These are phyloP conservation scores for Mesocentrotus franciscanus DNA, from an alignment of 53 echinoderm and acorn worm species.

Conservation along the genomic window DNA sequence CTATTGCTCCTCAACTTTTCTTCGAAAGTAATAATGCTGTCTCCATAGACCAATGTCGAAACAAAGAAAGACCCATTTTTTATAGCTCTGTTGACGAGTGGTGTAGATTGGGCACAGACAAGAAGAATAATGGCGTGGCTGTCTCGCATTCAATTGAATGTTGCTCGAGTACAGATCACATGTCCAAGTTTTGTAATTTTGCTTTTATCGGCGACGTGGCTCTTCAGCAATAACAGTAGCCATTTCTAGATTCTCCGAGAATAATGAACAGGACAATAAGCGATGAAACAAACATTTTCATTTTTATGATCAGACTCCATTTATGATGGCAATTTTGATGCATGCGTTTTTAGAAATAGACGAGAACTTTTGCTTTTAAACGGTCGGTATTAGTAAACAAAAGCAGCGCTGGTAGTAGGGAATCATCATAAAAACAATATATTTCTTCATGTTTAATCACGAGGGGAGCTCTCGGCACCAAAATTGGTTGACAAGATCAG, in stretches of 20 bases:
- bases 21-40: constrained; percentile 37
- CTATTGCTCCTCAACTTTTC: neutral
- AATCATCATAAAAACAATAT: constrained; percentile 19
- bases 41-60: constrained; percentile 6
- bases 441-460: neutral
- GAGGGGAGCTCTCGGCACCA: neutral
- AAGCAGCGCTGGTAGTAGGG: neutral
- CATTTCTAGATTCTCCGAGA: neutral
- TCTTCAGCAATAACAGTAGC: constrained; percentile 9
- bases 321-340: neutral
- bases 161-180: neutral
- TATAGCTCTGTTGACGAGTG: constrained; percentile 35
- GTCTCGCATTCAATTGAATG: constrained; percentile 22
- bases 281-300: neutral
- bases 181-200: constrained; percentile 45
- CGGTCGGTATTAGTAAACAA: neutral
- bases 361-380: neutral
- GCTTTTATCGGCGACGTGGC: neutral
- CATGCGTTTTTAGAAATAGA: neutral
- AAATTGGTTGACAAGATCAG: neutral
- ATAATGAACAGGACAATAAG: constrained; percentile 13
- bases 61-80: constrained; percentile 14
- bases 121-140: constrained; percentile 5
- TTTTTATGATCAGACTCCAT: neutral
- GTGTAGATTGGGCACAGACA: constrained; percentile 28